Evolutionary conservation across 2,113 vertebrate species (phyloP).

Genomic region (Poicephalus meyeri): DNA sequence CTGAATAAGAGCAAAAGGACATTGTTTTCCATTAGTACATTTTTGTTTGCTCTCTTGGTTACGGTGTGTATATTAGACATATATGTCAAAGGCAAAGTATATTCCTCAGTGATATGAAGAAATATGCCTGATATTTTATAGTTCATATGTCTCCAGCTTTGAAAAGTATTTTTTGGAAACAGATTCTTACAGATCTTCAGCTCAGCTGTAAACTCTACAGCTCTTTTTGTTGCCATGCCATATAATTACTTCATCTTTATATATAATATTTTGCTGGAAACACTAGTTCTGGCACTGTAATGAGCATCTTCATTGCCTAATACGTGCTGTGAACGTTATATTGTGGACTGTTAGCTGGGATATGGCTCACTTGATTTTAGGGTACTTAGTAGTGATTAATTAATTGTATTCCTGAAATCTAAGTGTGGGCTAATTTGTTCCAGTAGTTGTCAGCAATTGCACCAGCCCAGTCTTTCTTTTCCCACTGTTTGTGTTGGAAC

Average conservation of each 20-base stretch:
- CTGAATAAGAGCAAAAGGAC: neutral
- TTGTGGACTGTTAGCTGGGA: constrained; percentile 40
- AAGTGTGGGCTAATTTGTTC: constrained; percentile 69
- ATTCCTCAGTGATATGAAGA: neutral
- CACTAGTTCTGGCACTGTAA: constrained; percentile 57
- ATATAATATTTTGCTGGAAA: constrained; percentile 44
- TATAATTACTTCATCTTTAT: constrained; percentile 58
- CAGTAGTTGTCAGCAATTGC: constrained; percentile 45
- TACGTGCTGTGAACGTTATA: constrained; percentile 20
- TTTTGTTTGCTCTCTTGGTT: neutral
- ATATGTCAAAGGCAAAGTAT: neutral
- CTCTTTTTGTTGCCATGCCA: constrained; percentile 34
- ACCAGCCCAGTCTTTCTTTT: constrained; percentile 17
- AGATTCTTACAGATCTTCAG: neutral
- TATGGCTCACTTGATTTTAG: constrained; percentile 53
- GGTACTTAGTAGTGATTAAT: constrained; percentile 57
- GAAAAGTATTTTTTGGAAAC: constrained; percentile 13
- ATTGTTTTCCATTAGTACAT: neutral
- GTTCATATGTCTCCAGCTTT: neutral
- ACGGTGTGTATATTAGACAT: neutral
- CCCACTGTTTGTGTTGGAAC: constrained; percentile 42
- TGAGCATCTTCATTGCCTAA: constrained; percentile 44
- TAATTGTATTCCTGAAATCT: constrained; percentile 54
- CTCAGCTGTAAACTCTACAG: constrained; percentile 23
- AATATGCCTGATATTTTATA: neutral